These are phyloP conservation scores for Coenonympha arcania DNA, from an alignment of 2,888 invertebrate species.

Conservation along the genomic window DNA sequence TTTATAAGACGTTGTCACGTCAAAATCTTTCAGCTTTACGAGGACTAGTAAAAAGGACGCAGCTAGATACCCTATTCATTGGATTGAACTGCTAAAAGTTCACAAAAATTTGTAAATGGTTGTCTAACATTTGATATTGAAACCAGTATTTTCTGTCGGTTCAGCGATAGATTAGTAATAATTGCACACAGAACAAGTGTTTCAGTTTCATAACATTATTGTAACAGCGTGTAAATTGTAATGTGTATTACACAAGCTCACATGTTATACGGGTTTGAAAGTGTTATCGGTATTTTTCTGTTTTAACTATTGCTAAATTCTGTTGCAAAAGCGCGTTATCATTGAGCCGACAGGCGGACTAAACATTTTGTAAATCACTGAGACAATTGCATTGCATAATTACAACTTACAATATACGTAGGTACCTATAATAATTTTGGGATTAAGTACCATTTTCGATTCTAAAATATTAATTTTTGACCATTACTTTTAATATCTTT, in stretches of 20 bases:
- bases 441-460: too few species aligned
- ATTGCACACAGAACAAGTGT: background rate
- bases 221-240: background rate
- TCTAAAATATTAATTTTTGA: too few species aligned
- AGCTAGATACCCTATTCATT: too few species aligned
- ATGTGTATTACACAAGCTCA: slow-evolving; percentile 5
- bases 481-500: too few species aligned
- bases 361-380: background rate
- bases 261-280: slow-evolving; percentile 16
- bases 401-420: background rate
- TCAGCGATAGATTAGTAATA: background rate
- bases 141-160: too few species aligned
- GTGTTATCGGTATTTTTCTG: slow-evolving; percentile 17
- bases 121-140: too few species aligned
- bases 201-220: slow-evolving; percentile 14
- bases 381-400: background rate
- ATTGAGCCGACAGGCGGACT: background rate
- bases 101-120: too few species aligned
- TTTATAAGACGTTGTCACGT: too few species aligned
- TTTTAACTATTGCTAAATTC: slow-evolving; percentile 16
- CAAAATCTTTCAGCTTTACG: too few species aligned
- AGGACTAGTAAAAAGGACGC: too few species aligned
- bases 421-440: too few species aligned
- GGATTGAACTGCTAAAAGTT: too few species aligned
- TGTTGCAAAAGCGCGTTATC: slow-evolving; percentile 7